A percentile compares a stretch with the other conserved stretches of the same genome.
These are phyloP conservation scores for Acanthornis magna DNA, from an alignment of 2,797 vertebrate genomes.

Conservation along the genomic window DNA sequence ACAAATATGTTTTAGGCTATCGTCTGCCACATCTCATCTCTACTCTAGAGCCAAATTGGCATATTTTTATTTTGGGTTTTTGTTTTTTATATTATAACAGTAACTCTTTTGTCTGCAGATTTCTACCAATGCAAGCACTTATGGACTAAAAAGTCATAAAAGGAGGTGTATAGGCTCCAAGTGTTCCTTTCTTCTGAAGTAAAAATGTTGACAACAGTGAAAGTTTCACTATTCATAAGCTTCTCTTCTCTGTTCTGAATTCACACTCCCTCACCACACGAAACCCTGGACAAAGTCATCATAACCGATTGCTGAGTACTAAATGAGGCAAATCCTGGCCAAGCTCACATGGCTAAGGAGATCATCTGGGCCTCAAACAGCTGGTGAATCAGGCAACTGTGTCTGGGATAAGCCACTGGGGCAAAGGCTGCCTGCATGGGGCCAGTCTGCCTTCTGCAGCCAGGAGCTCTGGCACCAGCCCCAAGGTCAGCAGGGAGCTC, in stretches of 20 bases:
- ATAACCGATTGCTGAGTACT: background rate
- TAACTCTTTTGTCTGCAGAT: background rate
- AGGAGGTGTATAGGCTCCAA: background rate
- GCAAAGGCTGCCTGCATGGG: background rate
- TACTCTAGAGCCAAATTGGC: background rate
- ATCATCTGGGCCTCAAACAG: background rate
- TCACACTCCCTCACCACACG: background rate
- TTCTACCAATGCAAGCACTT: background rate
- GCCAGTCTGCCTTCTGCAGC: background rate
- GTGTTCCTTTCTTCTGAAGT: background rate
- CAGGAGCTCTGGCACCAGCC: background rate
- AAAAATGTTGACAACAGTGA: background rate
- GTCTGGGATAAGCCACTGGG: background rate
- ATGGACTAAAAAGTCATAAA: background rate
- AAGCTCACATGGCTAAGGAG: background rate
- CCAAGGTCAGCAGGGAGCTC: background rate
- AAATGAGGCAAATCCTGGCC: conserved; percentile 1
- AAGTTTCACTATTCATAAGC: background rate
- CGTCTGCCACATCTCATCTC: background rate
- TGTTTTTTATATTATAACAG: background rate
- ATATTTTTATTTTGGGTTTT: background rate
- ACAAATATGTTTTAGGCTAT: background rate
- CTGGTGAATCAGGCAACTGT: background rate
- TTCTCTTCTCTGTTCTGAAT: background rate
- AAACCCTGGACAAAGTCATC: background rate